Evolutionary conservation across 2,113 vertebrate species (phyloP).

Genomic region (Oreamnos americanus): DNA sequence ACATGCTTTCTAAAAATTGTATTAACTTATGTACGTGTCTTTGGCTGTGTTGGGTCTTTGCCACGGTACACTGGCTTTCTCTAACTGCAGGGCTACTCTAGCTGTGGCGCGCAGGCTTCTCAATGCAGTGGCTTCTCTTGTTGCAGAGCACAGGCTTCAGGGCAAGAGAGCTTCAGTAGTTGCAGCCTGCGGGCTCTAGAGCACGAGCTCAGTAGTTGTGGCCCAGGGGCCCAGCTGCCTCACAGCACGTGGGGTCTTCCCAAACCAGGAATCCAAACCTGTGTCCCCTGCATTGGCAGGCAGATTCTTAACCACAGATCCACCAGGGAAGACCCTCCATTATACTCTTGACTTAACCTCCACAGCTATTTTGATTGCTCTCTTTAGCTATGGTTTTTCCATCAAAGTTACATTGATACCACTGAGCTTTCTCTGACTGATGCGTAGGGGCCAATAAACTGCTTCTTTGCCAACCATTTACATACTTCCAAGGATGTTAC

Average conservation of each 20-base stretch:
- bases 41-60: not conserved
- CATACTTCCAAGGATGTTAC: not conserved
- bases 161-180: not conserved
- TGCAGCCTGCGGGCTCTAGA: not conserved
- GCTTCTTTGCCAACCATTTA: not conserved
- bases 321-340: not conserved
- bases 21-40: not conserved
- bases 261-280: not conserved
- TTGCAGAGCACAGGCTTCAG: not conserved
- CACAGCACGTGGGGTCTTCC: not conserved
- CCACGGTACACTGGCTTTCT: rapidly evolving
- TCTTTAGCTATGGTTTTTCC: not conserved
- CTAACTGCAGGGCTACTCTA: not conserved
- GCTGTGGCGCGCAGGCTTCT: rapidly evolving
- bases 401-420: not conserved
- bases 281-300: not conserved
- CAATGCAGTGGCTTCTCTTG: not conserved
- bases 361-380: not conserved
- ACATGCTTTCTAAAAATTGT: not conserved
- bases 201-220: not conserved
- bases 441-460: not conserved
- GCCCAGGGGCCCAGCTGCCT: not conserved
- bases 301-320: not conserved
- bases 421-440: not conserved
- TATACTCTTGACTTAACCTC: not conserved